Evolutionary conservation across 2,113 vertebrate species (phyloP).

Genomic region (Ageneiosus marmoratus): DNA sequence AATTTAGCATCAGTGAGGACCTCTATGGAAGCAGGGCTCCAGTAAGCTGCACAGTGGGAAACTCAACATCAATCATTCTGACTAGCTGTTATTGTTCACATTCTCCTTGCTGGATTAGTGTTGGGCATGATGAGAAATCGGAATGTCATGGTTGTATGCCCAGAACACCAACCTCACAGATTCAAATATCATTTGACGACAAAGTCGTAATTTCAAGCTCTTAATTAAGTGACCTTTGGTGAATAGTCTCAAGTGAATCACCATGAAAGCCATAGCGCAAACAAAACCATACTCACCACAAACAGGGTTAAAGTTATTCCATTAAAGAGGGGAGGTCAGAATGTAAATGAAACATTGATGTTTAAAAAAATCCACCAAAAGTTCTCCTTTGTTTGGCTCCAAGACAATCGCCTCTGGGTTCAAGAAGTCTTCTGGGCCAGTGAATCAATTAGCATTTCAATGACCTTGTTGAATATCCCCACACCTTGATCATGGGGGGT

Average conservation of each 20-base stretch:
- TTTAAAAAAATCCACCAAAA: conserved; percentile 29
- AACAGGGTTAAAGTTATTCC: conserved; percentile 2
- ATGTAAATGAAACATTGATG: conserved; percentile 23
- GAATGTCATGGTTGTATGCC: conserved; percentile 32
- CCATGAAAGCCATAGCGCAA: conserved; percentile 10
- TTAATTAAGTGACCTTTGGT: not conserved
- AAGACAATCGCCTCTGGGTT: conserved; percentile 50
- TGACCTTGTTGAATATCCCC: conserved; percentile 57
- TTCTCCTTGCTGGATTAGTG: conserved; percentile 42
- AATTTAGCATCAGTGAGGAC: conserved; percentile 35
- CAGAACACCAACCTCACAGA: conserved; percentile 1
- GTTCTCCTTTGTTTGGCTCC: conserved; percentile 44
- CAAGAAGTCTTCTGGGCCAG: conserved; percentile 57
- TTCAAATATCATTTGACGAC: not conserved
- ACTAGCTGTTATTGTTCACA: conserved; percentile 48
- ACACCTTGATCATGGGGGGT: conserved; percentile 60
- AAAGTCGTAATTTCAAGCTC: conserved; percentile 2
- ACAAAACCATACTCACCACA: conserved; percentile 10
- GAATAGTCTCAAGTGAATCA: not conserved
- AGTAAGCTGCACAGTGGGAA: conserved; percentile 27
- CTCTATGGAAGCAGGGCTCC: conserved; percentile 12
- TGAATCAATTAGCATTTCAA: conserved; percentile 65
- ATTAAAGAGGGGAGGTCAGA: conserved; percentile 17
- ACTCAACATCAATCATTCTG: conserved; percentile 47
- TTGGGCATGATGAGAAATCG: conserved; percentile 38